These are phyloP conservation scores for Cryptocheilus praepositus DNA, from an alignment of 2,888 invertebrate species.

Conservation along the genomic window DNA sequence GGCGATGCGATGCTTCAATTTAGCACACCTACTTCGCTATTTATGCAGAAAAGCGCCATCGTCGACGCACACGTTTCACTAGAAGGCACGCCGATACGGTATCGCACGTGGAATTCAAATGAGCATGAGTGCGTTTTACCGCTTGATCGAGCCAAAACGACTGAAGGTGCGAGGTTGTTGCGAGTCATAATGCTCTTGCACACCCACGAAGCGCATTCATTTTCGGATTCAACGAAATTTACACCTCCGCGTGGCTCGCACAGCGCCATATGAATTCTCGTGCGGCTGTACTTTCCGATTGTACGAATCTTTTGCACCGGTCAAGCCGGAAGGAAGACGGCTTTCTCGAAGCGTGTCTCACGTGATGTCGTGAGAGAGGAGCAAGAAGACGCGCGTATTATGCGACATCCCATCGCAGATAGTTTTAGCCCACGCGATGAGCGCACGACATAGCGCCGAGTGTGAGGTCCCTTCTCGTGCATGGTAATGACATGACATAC, in stretches of 20 bases:
- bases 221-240: no score
- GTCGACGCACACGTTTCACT: neutral
- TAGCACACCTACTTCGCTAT: constrained; percentile 17
- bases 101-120: neutral
- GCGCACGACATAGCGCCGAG: constrained; percentile 36
- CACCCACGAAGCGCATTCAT: no score
- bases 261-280: neutral
- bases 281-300: neutral
- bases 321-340: constrained; percentile 40
- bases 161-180: no score
- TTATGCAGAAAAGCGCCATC: no score
- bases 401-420: constrained; percentile 55
- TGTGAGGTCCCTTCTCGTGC: constrained; percentile 42
- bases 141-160: no score
- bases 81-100: neutral
- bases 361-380: constrained; percentile 17
- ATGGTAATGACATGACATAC: constrained; percentile 57
- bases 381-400: constrained; percentile 37
- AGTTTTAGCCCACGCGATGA: constrained; percentile 57
- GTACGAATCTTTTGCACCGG: neutral
- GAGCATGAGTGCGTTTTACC: no score
- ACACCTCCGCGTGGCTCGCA: neutral
- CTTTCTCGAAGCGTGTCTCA: constrained; percentile 39
- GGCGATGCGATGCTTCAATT: constrained; percentile 25
- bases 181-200: no score